Evolutionary conservation across 1,140 invertebrate species (phyloP), one percentile per base, ranked within the genome.

Genomic region (Hestina assimilis): DNA sequence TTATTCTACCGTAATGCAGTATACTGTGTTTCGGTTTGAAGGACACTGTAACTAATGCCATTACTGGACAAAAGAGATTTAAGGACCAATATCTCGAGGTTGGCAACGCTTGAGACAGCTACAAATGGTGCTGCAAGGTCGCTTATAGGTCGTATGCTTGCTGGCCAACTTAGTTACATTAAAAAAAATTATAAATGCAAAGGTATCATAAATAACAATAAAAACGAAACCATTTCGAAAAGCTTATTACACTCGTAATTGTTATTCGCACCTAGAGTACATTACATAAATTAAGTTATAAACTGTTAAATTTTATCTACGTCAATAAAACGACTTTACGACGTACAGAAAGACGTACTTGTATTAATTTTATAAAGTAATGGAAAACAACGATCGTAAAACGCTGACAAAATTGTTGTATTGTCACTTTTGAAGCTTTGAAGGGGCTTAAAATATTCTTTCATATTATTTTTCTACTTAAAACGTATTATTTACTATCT

Each of bases 221-320:
- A 45, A 28, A 28, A 45, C 42, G 11, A 26, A 45, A 45, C 42
- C 20, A 26, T 20, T 42, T 29, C 29, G 4, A 4, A 42, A 52
- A 52, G 1, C 3, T 29, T 35, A n/a, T 40, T 26, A 29, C 8
- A 29, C 12, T 11, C n/a, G 12, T n/a, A 11, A 42, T 40, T 35
- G 9, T 29, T 21, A 14, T 46, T 45, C 12, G 9, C 41, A 55
- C 28, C 41, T 55, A 46, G 41, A 55, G 20, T 35, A 23, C 26
- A 45, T 55, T 55, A 35, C 23, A 55, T 38, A 26, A 46, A 55
- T 55, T 28, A 55, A 55, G 52, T 31, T 52, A 42, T 52, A 52
- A 52, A 52, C 5, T 55, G 41, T 46, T 35, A 55, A 55, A 55
- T 55, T 54, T 55, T 55, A 55, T 55, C 52, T 55, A 24, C 6